Conservation (phyloP, 2,797 vertebrate species). For the Orientallactaga sibirica region DNA sequence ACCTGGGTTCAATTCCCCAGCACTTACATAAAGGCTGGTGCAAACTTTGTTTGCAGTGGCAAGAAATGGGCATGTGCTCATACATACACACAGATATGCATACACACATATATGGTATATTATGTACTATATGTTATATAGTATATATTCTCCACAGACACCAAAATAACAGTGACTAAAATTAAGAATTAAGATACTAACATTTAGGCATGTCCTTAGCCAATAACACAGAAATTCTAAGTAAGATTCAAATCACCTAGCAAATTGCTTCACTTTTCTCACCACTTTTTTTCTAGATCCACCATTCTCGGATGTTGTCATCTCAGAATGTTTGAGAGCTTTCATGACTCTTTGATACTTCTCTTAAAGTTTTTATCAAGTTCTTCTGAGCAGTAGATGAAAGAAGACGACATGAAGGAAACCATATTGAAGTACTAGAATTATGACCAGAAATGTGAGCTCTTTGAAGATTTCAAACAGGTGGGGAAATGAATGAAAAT, state of each 20-base stretch:
- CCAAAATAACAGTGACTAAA: not conserved
- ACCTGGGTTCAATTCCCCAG: too few relatives aligned
- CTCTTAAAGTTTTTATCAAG: conserved; percentile 10
- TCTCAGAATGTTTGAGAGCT: not conserved
- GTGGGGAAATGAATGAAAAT: conserved; percentile 63
- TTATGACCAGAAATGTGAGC: conserved; percentile 22
- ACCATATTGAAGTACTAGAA: not conserved
- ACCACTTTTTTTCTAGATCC: not conserved
- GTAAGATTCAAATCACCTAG: not conserved
- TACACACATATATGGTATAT: too few relatives aligned
- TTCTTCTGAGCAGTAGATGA: conserved; percentile 35
- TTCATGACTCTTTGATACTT: not conserved
- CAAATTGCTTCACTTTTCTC: not conserved
- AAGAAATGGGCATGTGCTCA: too few relatives aligned
- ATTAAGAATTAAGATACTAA: not conserved
- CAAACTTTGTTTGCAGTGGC: too few relatives aligned
- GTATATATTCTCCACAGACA: not conserved
- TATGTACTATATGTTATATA: too few relatives aligned
- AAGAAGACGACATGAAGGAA: conserved; percentile 5
- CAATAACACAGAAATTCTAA: not conserved
- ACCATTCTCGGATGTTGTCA: not conserved
- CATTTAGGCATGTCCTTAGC: not conserved
- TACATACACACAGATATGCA: too few relatives aligned
- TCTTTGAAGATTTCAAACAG: conserved; percentile 66
- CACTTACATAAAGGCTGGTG: too few relatives aligned